Percentiles rank a stretch among this genome's conserved stretches.
phyloP scores from a whole-genome alignment of 2,113 vertebrate genomes.

The Spheniscus mendiculus region DNA sequence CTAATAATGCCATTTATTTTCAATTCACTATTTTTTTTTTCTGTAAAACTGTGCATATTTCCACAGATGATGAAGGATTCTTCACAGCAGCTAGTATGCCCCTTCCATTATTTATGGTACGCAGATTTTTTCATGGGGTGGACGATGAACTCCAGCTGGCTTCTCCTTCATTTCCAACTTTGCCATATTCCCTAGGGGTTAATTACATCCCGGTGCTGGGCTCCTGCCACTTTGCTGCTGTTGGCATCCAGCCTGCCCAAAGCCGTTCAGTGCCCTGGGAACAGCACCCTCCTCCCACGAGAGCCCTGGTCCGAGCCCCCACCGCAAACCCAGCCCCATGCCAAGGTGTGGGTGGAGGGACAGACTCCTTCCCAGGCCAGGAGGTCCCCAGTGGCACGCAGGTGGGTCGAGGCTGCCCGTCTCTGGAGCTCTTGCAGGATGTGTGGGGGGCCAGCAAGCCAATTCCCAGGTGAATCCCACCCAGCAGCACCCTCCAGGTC shows the following conservation, averaged over 20 bases:
- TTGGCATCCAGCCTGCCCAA: background rate
- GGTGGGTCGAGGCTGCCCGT: rapidly evolving
- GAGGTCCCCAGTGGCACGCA: rapidly evolving
- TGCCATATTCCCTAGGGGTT: background rate
- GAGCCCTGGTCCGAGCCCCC: rapidly evolving
- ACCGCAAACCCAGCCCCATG: rapidly evolving
- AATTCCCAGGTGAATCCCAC: background rate
- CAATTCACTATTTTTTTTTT: constrained; percentile 56
- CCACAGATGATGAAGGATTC: constrained; percentile 1
- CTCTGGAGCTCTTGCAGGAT: background rate
- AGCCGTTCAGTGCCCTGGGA: background rate
- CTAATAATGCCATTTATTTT: constrained; percentile 78
- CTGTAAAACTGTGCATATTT: constrained; percentile 3
- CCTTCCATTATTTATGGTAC: background rate
- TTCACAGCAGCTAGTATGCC: background rate
- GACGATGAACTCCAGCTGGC: background rate
- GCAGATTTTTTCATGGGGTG: background rate
- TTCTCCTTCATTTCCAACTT: background rate
- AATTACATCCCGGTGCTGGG: background rate
- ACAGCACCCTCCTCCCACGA: rapidly evolving
- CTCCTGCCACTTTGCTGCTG: background rate
- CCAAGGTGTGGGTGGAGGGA: background rate
- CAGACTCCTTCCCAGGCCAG: background rate
- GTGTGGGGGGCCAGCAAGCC: rapidly evolving
- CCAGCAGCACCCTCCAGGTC: background rate